Evolutionary conservation across 1,140 invertebrate species (phyloP), one percentile per base, ranked within the genome.

Genomic region (Oedothorax gibbosus): DNA sequence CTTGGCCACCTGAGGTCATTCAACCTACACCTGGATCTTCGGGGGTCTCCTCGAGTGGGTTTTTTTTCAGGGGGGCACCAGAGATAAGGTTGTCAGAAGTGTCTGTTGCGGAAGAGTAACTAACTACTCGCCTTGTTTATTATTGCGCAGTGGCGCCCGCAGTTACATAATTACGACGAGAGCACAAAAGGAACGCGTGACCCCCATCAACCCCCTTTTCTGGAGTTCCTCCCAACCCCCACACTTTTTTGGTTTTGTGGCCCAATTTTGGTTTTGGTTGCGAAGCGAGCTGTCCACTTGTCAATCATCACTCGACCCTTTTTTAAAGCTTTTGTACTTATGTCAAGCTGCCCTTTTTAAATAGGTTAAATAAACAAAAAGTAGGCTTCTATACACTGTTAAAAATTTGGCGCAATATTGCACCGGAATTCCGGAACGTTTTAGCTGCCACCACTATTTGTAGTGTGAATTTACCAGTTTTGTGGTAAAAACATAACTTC

Each of bases 81-180:
- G 18, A 81, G 81, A 84, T 84, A 84, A 84, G 72, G 54, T 71
- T 82, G 80, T 75, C 71, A 84, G 71, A 84, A 75, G 66, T 84
- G 81, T 84, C 81, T 75, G 64, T 53, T 20, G 18, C 57, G 53
- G 76, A 84, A 76, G 72, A 84, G 81, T 84, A 84, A 84, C 81
- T 76, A 56, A 66, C 35, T 60, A 15, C 53, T 14, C 8, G 72
- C 50, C 78, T 84, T 84, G 71, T 75, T 84, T 84, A 76, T 75
- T 66, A 76, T 75, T 75, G 57, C 60, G 69, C 21, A 9, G 54
- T 62, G 57, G 68, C 49, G 56, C 80, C 69, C 80, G 60, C 71
- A 75, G 81, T 84, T 84, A 53, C 69, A 84, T 84, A 84, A 84
- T 84, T 76, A 64, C 20, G 18, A 64, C 8, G 69, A 18, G 49